Base-by-base conservation (phyloP, 1,140 invertebrate species). In the Limonius californicus region DNA sequence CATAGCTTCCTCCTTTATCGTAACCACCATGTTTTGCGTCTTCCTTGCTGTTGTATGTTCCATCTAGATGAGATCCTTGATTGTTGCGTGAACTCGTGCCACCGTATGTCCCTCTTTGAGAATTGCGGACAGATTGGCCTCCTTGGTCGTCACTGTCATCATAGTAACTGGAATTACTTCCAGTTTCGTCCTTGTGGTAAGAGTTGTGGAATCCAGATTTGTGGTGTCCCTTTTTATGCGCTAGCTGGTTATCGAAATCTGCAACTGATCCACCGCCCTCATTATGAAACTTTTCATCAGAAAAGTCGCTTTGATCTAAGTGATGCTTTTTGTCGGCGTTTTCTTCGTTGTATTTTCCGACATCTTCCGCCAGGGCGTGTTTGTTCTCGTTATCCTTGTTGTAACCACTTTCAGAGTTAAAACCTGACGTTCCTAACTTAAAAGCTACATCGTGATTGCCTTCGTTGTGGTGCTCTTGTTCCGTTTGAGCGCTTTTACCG, bases 121-220 rank as follows among this genome's bases (percentile, higher is more conserved):
- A 82, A 23, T 83, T 81, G 30, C 80, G 80, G 27, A 77, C 77
- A 3, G 76, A 76, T 66, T 81, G 78, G 63, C 81, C 81, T 9
- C 80, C 83, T 71, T 84, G 80, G 63, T 86, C 83, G 54, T 78
- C 79, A 23, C 79, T 80, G 67, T 85, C 84, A 64, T 86, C 85
- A 62, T 83, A 87, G 70, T 78, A 87, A 57, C 83, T 84, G 21
- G 82, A 82, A 66, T 85, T 85, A 62, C 84, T 84, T 0, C 82
- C 84, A 1, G 81, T 83, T 68, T 87, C 85, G 61, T 86, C 84
- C 69, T 86, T 86, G 67, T 86, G 83, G 68, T 86, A 86, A 11
- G 80, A 81, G 66, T 86, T 85, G 62, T 80, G 81, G 66, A 85
- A 87, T 32, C 85, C 85, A 67, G 82, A 79, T 57, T 83, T 82